Evolutionary conservation across 2,797 vertebrate species (phyloP).

Genomic region (Lagocephalus sceleratus): DNA sequence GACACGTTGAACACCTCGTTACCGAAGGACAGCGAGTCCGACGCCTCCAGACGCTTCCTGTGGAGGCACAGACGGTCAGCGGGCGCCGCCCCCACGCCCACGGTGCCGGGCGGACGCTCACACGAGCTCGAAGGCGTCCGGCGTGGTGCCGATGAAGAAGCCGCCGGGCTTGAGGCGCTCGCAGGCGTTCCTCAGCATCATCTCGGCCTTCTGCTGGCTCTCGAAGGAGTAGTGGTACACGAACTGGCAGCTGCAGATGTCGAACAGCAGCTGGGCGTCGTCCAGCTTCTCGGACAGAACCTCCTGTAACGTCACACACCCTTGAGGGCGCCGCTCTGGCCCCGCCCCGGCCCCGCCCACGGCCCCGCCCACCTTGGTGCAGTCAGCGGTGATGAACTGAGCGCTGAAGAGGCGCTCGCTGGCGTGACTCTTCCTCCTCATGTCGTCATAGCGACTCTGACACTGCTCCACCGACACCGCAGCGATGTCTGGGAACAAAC

Average conservation of each 20-base stretch:
- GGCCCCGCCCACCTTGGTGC: slow-evolving; percentile 85
- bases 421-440: slow-evolving; percentile 80
- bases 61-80: too few species aligned
- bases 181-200: slow-evolving; percentile 94
- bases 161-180: slow-evolving; percentile 88
- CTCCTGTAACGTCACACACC: slow-evolving; percentile 71
- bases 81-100: too few species aligned
- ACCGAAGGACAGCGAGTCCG: slow-evolving; percentile 86
- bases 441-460: slow-evolving; percentile 86
- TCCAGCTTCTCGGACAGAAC: slow-evolving; percentile 80
- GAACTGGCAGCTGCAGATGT: slow-evolving; percentile 97
- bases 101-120: slow-evolving; percentile 63
- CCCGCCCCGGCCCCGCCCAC: too few species aligned
- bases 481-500: slow-evolving; percentile 82
- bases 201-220: slow-evolving; percentile 86
- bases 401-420: slow-evolving; percentile 84
- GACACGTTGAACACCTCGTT: slow-evolving; percentile 90
- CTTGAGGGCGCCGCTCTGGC: background rate
- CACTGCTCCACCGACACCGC: slow-evolving; percentile 92
- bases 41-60: slow-evolving; percentile 85
- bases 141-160: slow-evolving; percentile 95
- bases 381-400: slow-evolving; percentile 94
- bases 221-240: slow-evolving; percentile 97
- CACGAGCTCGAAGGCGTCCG: slow-evolving; percentile 93
- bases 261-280: slow-evolving; percentile 79